phyloP scores from a whole-genome alignment of 2,113 vertebrate species.

The Pseudolaguvia tuberculata region DNA sequence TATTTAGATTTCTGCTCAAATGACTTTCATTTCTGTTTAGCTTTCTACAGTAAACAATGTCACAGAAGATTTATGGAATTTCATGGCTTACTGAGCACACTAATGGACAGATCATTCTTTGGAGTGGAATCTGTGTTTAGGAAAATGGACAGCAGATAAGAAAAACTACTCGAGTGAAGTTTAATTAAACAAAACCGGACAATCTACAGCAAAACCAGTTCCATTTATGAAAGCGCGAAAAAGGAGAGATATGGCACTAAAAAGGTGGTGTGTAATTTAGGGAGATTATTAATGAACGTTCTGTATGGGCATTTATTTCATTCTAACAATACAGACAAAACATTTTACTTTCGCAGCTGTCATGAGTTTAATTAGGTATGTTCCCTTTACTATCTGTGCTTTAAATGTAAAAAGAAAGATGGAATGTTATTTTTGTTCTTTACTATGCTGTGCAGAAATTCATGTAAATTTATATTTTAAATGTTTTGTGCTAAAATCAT shows the following conservation, averaged over 20 bases:
- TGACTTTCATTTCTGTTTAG: constrained; percentile 6
- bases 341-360: not conserved
- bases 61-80: not conserved
- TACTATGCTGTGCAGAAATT: too few species aligned
- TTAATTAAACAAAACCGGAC: not conserved
- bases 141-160: not conserved
- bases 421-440: too few species aligned
- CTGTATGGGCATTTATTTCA: not conserved
- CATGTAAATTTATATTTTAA: too few species aligned
- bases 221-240: not conserved
- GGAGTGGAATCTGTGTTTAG: not conserved
- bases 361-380: not conserved
- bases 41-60: constrained; percentile 18
- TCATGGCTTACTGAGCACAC: constrained; percentile 14
- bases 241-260: not conserved
- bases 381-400: too few species aligned
- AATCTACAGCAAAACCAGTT: not conserved
- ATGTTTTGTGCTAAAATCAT: too few species aligned
- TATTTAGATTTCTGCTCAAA: constrained; percentile 15
- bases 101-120: not conserved
- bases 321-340: not conserved
- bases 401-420: too few species aligned
- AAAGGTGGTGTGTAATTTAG: not conserved
- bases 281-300: not conserved
- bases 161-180: not conserved